phyloP scores from a whole-genome alignment of 1,140 invertebrate species.

The Belonocnema kinseyi region DNA sequence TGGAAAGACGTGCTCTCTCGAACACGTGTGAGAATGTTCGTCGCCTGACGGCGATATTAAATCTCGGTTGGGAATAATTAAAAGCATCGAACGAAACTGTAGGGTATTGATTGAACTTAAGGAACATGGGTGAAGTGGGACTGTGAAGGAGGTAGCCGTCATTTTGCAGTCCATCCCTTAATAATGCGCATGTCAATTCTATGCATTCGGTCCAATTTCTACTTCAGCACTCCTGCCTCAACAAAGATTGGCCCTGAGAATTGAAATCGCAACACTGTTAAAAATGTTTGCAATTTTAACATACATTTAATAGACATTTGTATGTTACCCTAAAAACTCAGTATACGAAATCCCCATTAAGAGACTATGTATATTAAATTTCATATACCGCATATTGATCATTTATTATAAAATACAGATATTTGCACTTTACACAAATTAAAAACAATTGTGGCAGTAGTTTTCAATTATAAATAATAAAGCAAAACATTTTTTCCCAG shows the following conservation, averaged over 20 bases:
- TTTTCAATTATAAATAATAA: too few relatives aligned
- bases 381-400: too few relatives aligned
- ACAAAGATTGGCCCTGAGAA: conserved; percentile 45
- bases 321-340: too few relatives aligned
- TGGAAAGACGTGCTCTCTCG: conserved; percentile 54
- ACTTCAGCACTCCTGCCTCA: conserved; percentile 46
- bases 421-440: too few relatives aligned
- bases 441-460: too few relatives aligned
- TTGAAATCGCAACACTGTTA: conserved; percentile 35
- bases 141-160: conserved; percentile 47
- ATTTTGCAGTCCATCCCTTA: conserved; percentile 53
- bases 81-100: conserved; percentile 53
- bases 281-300: too few relatives aligned
- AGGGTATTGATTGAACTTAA: conserved; percentile 3
- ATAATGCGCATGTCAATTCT: conserved; percentile 57
- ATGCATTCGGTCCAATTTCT: conserved; percentile 38
- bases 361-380: too few relatives aligned
- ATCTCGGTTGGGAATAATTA: conserved; percentile 69
- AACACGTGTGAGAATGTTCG: conserved; percentile 66
- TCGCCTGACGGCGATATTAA: conserved; percentile 65
- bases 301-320: too few relatives aligned
- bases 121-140: conserved; percentile 1
- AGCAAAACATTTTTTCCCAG: too few relatives aligned
- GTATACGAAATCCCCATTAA: too few relatives aligned
- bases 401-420: too few relatives aligned